These are phyloP conservation scores for Hydropsyche betteni DNA, from an alignment of 2,888 invertebrate species.

Conservation along the genomic window DNA sequence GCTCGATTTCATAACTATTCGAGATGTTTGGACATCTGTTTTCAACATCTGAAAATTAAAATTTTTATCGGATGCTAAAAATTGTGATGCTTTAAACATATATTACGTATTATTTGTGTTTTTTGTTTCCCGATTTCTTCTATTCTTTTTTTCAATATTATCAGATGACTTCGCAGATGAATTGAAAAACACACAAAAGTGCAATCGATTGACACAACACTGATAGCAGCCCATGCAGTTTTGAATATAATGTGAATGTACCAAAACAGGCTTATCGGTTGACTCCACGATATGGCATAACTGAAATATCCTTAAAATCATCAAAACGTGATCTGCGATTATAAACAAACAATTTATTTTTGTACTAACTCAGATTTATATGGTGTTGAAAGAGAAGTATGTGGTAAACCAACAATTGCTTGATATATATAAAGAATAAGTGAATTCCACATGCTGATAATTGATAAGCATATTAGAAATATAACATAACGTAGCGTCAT, in stretches of 20 bases:
- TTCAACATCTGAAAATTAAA: not conserved
- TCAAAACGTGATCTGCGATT: not conserved
- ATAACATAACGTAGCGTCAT: not conserved
- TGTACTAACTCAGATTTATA: conserved; percentile 25
- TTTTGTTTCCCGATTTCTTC: not conserved
- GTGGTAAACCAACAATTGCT: not conserved
- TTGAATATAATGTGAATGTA: not conserved
- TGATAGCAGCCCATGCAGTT: not conserved
- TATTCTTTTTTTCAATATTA: conserved; percentile 25
- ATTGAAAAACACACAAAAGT: conserved; percentile 28
- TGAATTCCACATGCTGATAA: not conserved
- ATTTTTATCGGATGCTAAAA: not conserved
- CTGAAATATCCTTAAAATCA: not conserved
- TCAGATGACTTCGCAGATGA: conserved; percentile 9
- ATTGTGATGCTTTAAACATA: not conserved
- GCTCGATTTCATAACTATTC: not conserved
- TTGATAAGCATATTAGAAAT: not conserved
- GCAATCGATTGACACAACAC: conserved; percentile 20
- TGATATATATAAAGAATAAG: not conserved
- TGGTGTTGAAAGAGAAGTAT: not conserved
- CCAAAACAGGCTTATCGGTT: not conserved
- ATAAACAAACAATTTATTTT: too few species aligned
- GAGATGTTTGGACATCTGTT: not conserved
- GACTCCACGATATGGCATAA: not conserved
- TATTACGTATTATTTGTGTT: not conserved